phyloP scores from a whole-genome alignment of 2,113 vertebrate genomes.

The Vulpes lagopus region DNA sequence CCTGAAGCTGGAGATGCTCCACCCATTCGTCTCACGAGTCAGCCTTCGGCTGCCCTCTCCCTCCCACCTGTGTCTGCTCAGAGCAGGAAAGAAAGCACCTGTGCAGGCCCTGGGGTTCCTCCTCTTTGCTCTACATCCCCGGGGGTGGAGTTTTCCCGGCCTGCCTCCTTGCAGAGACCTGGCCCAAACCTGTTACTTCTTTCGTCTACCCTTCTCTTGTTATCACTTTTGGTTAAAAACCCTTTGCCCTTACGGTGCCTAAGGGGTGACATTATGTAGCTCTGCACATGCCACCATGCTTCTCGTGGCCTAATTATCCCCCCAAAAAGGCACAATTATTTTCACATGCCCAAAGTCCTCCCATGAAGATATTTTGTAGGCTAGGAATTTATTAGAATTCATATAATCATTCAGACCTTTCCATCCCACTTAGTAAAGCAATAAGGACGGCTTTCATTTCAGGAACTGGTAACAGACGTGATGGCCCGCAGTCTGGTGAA shows the following conservation, averaged over 20 bases:
- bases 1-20: neutral
- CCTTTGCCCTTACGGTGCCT: neutral
- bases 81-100: neutral
- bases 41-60: neutral
- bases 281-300: neutral
- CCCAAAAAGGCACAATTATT: constrained; percentile 56
- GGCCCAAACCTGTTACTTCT: neutral
- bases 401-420: constrained; percentile 58
- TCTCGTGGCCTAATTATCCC: constrained; percentile 40
- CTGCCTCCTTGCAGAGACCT: neutral
- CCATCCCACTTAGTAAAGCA: constrained; percentile 48
- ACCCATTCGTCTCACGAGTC: neutral
- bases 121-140: rapidly evolving
- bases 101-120: rapidly evolving
- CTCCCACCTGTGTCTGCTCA: neutral
- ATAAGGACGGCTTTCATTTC: constrained; percentile 56
- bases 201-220: neutral
- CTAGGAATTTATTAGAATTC: constrained; percentile 64
- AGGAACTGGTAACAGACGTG: neutral
- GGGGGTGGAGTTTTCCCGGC: rapidly evolving
- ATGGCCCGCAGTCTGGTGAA: neutral
- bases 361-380: constrained; percentile 60
- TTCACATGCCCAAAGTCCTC: constrained; percentile 46
- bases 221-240: constrained; percentile 8
- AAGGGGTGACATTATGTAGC: neutral